Percentiles rank a stretch among this genome's conserved stretches.
Evolutionary conservation across 1,140 invertebrate species (phyloP).

Genomic region (Heliconius nattereri): DNA sequence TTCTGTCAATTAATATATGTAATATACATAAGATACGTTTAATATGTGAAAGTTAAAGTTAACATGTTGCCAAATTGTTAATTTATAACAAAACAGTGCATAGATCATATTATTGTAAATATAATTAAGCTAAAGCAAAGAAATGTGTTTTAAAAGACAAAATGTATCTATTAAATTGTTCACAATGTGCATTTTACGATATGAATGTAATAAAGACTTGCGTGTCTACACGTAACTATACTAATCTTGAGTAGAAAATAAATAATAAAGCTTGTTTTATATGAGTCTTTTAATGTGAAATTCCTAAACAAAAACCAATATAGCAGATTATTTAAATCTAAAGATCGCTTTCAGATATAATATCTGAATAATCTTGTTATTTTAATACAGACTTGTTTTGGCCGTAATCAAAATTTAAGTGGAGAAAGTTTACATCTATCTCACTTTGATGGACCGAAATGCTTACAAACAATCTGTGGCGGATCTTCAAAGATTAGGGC

Average conservation of each 20-base stretch:
- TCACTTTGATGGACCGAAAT: conserved; percentile 73
- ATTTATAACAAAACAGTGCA: conserved; percentile 63
- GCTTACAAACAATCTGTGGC: conserved; percentile 76
- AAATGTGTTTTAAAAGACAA: conserved; percentile 68
- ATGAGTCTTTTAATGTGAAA: conserved; percentile 37
- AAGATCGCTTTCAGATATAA: conserved; percentile 12
- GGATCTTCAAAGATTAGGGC: conserved; percentile 75
- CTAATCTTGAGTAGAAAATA: conserved; percentile 64
- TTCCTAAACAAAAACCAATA: conserved; percentile 19
- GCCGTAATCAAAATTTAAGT: conserved; percentile 64
- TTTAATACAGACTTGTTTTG: conserved; percentile 29
- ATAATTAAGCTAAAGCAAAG: conserved; percentile 72
- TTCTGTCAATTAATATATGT: conserved; percentile 75
- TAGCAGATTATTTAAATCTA: not conserved
- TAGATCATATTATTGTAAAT: conserved; percentile 74
- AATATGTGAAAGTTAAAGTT: conserved; percentile 65
- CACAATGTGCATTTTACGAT: conserved; percentile 54
- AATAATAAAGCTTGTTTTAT: conserved; percentile 79
- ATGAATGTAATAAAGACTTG: conserved; percentile 55
- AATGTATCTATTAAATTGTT: conserved; percentile 60
- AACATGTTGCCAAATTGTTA: conserved; percentile 77
- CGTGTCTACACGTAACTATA: conserved; percentile 60
- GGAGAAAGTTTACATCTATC: conserved; percentile 61
- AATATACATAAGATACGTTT: conserved; percentile 48
- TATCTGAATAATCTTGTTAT: conserved; percentile 34